Evolutionary conservation across 2,888 invertebrate species (phyloP).

Genomic region (Sericinus montela): DNA sequence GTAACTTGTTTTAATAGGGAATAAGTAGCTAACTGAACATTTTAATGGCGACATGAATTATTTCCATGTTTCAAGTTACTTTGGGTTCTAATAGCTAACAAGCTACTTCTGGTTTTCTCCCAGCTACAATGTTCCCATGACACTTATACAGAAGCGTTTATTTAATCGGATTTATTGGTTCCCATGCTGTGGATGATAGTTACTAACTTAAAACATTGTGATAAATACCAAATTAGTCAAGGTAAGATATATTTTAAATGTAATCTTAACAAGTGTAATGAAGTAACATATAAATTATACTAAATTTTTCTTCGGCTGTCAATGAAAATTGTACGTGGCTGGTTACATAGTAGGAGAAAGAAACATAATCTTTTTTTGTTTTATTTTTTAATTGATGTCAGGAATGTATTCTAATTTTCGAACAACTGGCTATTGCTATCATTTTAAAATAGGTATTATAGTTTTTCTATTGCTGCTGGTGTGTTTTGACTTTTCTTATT

Average conservation of each 20-base stretch:
- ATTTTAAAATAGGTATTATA: no score
- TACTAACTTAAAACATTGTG: slow-evolving; percentile 19
- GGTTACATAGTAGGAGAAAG: no score
- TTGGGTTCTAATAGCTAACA: background rate
- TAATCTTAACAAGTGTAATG: slow-evolving; percentile 10
- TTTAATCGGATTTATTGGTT: slow-evolving; percentile 19
- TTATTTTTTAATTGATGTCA: no score
- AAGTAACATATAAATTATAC: slow-evolving; percentile 14
- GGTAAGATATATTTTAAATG: slow-evolving; percentile 10
- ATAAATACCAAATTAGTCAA: slow-evolving; percentile 17
- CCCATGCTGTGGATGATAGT: slow-evolving; percentile 21
- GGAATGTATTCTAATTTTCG: no score
- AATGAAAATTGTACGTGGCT: background rate
- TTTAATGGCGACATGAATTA: background rate
- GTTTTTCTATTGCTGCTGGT: no score
- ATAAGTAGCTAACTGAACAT: background rate
- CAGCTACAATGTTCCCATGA: slow-evolving; percentile 4
- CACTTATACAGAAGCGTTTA: slow-evolving; percentile 13
- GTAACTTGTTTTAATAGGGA: slow-evolving; percentile 2
- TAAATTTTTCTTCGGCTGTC: slow-evolving; percentile 9
- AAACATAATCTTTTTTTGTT: no score
- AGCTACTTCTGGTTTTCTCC: background rate
- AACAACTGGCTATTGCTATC: no score
- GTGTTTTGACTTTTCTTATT: no score
- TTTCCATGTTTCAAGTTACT: background rate